phyloP scores from a whole-genome alignment of 2,113 vertebrate genomes.

The Carassius carassius region DNA sequence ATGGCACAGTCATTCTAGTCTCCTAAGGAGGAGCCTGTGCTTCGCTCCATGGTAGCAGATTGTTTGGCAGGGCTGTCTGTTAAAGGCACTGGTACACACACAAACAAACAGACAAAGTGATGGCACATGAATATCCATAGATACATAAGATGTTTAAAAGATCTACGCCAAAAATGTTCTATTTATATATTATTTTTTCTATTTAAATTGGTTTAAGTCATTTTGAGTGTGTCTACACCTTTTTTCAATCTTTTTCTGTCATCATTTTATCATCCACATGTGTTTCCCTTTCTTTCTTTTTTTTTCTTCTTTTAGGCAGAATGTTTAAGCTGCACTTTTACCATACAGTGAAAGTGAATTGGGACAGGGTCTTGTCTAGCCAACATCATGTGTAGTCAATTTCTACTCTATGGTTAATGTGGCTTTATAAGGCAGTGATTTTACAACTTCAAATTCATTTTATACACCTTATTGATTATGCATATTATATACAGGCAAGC shows the following conservation, averaged over 20 bases:
- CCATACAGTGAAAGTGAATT: no score
- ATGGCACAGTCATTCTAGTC: slow-evolving; percentile 5
- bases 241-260: no score
- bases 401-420: no score
- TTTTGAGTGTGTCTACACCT: neutral
- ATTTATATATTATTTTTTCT: neutral
- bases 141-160: neutral
- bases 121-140: neutral
- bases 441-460: neutral
- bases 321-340: no score
- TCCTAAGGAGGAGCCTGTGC: slow-evolving; percentile 35
- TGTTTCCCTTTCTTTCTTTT: no score
- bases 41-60: slow-evolving; percentile 52
- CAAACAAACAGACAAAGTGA: neutral
- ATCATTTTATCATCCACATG: no score
- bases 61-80: slow-evolving; percentile 50
- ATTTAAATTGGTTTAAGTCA: neutral
- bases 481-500: neutral
- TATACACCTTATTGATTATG: neutral
- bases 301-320: no score
- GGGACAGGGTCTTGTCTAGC: no score
- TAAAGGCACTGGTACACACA: slow-evolving; percentile 37
- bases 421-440: no score
- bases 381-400: no score
- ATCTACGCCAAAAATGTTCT: neutral